Evolutionary conservation across 2,797 vertebrate species (phyloP).

Genomic region (Cuniculus paca): DNA sequence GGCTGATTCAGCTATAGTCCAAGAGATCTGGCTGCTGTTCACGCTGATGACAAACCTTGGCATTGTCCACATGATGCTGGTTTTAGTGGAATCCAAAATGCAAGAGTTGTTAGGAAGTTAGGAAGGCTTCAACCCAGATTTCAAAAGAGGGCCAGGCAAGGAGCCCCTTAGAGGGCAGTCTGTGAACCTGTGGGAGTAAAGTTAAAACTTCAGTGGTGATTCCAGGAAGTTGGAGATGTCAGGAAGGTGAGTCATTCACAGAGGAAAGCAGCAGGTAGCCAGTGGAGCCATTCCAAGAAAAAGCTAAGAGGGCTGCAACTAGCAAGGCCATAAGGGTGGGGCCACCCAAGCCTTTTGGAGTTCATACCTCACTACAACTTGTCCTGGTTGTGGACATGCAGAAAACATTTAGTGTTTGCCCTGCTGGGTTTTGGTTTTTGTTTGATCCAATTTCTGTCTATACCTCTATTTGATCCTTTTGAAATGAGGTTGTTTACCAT

Average conservation of each 20-base stretch:
- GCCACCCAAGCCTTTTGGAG: neutral
- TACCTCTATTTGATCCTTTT: neutral
- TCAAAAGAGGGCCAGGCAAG: neutral
- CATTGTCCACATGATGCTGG: neutral
- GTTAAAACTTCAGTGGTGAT: neutral
- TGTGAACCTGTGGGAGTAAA: neutral
- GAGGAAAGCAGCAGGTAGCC: neutral
- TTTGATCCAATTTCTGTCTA: neutral
- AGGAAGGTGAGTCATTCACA: neutral
- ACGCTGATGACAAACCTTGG: neutral
- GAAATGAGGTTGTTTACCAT: neutral
- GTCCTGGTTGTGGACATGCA: neutral
- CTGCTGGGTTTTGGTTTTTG: neutral
- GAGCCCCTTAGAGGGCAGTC: neutral
- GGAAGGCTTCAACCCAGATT: neutral
- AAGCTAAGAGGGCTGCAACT: neutral
- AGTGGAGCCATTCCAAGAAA: neutral
- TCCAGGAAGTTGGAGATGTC: neutral
- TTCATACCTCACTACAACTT: neutral
- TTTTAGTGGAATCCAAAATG: neutral
- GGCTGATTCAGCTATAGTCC: neutral
- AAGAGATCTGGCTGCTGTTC: neutral
- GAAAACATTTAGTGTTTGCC: neutral
- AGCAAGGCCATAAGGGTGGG: neutral
- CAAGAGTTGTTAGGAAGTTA: neutral